Evolutionary conservation across 2,113 vertebrate species (phyloP), one percentile per base, ranked within the genome.

Genomic region (Poeciliopsis turrubarensis): DNA sequence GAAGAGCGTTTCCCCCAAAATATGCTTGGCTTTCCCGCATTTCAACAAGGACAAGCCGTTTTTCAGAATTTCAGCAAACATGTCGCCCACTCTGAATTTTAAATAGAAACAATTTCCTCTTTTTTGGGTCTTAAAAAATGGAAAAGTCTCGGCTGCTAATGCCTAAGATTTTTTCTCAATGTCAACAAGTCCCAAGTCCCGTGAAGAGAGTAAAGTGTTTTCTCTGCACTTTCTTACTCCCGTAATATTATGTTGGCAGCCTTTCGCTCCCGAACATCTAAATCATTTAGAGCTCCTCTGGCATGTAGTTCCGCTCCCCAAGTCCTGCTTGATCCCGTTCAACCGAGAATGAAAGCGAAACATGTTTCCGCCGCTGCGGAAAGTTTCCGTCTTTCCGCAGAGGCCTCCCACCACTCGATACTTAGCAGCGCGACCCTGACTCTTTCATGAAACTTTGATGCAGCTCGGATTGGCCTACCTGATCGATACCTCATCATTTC

Each of bases 401-500:
- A 15, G 69, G 67, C 15, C 11, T 39, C 8, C 54, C 61, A n/a
- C 57, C 61, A 9, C 34, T 85, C 73, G 13, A 22, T 72, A 60
- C 69, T 66, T n/a, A 87, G 44, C 14, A 47, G 17, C 14, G 5
- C 0, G 19, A 65, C 47, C 63, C 64, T 57, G 70, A 62, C 65
- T 74, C 73, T 75, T 69, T 81, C 73, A 65, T 29, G 0, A 65
- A 60, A 78, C 51, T 76, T 70, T 84, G 60, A 39, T 73, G 25
- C 71, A 32, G 61, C 75, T 74, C 54, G 32, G 60, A 64, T 64
- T 0, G 2, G 72, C 60, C 2, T 0, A 0, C 0, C 5, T 5
- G n/a, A 83, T 83, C 82, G 2, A 85, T 78, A 78, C 22, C 57
- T 78, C 82, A 78, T 87, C 72, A 84, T 71, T 64, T 29, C 68